phyloP scores from a whole-genome alignment of 2,888 invertebrate species.

The Sesia bembeciformis region DNA sequence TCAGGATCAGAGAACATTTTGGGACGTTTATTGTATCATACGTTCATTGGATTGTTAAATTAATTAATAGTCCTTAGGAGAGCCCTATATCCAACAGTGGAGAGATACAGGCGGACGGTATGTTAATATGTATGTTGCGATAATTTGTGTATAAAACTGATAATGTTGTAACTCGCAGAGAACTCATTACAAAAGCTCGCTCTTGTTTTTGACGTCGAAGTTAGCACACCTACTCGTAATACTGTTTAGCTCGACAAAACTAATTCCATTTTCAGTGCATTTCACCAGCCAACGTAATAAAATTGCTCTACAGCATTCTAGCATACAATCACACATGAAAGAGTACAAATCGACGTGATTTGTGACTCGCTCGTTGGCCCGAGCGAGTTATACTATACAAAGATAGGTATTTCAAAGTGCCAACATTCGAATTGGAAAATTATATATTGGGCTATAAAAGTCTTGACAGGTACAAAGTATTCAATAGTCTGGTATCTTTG shows the following conservation, averaged over 20 bases:
- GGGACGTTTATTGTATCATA: no score
- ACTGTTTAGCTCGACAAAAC: neutral
- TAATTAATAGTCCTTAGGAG: no score
- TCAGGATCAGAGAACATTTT: no score
- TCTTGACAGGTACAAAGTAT: conserved; percentile 31
- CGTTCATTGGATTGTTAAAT: no score
- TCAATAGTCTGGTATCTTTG: conserved; percentile 8
- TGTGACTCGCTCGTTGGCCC: conserved; percentile 16
- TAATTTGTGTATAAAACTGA: no score
- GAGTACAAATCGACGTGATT: conserved; percentile 22
- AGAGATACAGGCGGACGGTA: no score
- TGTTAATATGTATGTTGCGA: no score
- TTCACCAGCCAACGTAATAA: conserved; percentile 1
- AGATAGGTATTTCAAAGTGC: conserved; percentile 26
- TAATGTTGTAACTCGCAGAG: no score
- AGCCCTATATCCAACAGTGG: no score
- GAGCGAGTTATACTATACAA: conserved; percentile 5
- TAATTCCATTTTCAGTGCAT: conserved; percentile 1
- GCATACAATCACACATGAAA: conserved; percentile 1
- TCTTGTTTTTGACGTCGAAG: neutral
- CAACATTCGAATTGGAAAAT: conserved; percentile 41
- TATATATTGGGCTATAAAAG: conserved; percentile 38
- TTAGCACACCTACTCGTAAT: neutral
- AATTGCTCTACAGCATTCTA: conserved; percentile 15
- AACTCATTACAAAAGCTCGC: neutral